These are phyloP conservation scores for Petrocephalus sullivani DNA, from an alignment of 2,797 vertebrate genomes.

Conservation along the genomic window DNA sequence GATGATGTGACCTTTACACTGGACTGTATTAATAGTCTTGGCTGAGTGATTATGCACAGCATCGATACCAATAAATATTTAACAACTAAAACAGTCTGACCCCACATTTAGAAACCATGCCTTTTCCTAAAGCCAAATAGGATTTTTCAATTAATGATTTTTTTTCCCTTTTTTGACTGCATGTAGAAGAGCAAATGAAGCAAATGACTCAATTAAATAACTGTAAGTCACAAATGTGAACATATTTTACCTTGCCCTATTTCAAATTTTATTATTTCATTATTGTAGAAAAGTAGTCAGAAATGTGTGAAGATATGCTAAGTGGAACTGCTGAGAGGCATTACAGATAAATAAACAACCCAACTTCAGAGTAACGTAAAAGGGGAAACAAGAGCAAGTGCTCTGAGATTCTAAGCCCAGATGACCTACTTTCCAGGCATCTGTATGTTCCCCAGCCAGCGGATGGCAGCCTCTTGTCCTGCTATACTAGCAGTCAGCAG, in stretches of 20 bases:
- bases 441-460: constrained; percentile 16
- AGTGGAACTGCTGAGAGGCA: neutral
- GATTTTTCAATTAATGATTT: neutral
- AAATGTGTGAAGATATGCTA: constrained; percentile 9
- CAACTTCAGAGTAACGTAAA: neutral
- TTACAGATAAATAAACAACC: constrained; percentile 23
- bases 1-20: no score
- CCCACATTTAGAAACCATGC: neutral
- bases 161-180: neutral
- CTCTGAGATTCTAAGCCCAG: constrained; percentile 1
- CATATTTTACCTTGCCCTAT: neutral
- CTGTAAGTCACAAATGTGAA: neutral
- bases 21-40: no score
- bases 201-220: neutral
- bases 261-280: neutral
- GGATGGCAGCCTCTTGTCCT: constrained; percentile 14
- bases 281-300: constrained; percentile 13
- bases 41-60: no score
- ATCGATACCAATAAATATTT: no score
- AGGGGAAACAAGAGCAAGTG: neutral
- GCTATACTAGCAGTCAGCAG: constrained; percentile 24
- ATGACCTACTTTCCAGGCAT: constrained; percentile 20
- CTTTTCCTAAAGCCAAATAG: neutral
- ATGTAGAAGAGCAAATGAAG: neutral
- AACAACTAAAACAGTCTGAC: neutral